Evolutionary conservation across 2,797 vertebrate genomes (phyloP).

Genomic region (Macroramphosus scolopax): DNA sequence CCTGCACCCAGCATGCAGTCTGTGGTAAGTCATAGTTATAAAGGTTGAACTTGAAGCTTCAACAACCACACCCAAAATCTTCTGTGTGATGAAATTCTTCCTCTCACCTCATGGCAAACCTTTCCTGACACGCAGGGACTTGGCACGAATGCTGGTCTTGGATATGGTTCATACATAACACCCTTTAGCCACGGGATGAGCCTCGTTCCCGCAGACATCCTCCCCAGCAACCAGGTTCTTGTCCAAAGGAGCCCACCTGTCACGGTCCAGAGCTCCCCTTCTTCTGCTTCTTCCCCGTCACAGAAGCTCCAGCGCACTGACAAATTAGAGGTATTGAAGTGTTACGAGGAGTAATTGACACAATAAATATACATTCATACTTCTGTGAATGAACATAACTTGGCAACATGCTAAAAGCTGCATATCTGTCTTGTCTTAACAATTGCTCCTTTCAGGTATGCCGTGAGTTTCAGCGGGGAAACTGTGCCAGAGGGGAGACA

Average conservation of each 20-base stretch:
- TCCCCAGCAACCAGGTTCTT: conserved; percentile 86
- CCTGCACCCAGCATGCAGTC: conserved; percentile 91
- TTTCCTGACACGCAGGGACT: conserved; percentile 90
- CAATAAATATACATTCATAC: conserved; percentile 6
- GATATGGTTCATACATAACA: conserved; percentile 94
- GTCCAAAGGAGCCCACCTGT: conserved; percentile 90
- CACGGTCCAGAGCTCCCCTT: conserved; percentile 86
- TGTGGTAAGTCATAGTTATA: conserved; percentile 77
- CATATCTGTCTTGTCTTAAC: conserved; percentile 1
- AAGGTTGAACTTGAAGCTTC: neutral
- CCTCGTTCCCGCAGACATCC: conserved; percentile 92
- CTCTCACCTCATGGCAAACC: conserved; percentile 74
- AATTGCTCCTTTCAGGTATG: conserved; percentile 83
- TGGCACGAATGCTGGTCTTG: conserved; percentile 88
- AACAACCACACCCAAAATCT: neutral
- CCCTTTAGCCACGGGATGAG: conserved; percentile 92
- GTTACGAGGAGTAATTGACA: neutral
- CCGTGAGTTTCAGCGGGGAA: conserved; percentile 98
- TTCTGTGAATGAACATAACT: no score
- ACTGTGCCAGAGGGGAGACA: conserved; percentile 96
- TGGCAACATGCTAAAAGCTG: conserved; percentile 1
- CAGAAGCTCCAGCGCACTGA: conserved; percentile 98
- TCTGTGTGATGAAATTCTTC: conserved; percentile 6
- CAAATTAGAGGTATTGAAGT: conserved; percentile 92
- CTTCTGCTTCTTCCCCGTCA: conserved; percentile 86